Conservation (phyloP, 2,888 invertebrate genomes). For the Ischnura elegans region DNA sequence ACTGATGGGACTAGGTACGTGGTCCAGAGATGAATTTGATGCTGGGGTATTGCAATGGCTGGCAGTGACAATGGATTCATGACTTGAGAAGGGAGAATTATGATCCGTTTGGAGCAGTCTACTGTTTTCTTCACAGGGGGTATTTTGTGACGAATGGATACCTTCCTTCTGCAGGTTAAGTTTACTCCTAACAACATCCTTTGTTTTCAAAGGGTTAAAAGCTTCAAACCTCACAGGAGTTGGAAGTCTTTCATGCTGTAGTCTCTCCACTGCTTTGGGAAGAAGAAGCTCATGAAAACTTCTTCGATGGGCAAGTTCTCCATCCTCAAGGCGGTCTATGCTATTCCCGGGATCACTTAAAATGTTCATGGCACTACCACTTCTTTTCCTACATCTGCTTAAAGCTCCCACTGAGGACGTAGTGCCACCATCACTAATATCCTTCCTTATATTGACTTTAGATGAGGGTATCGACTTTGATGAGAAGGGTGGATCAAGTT, state of each 20-base stretch:
- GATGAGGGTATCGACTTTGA: constrained; percentile 21
- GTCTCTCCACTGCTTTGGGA: constrained; percentile 12
- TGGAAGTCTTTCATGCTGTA: neutral
- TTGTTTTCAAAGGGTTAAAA: neutral
- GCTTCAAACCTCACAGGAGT: constrained; percentile 16
- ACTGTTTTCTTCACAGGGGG: constrained; percentile 20
- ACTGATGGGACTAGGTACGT: neutral
- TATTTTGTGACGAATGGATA: neutral
- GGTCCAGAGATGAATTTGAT: neutral
- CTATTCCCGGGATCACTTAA: constrained; percentile 45
- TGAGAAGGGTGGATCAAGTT: neutral
- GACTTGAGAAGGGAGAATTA: constrained; percentile 1
- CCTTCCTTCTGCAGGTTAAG: neutral
- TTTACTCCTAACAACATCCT: neutral
- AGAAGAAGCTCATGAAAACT: constrained; percentile 53
- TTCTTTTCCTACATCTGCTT: constrained; percentile 8
- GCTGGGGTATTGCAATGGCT: neutral
- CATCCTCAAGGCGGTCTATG: neutral
- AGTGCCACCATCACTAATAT: neutral
- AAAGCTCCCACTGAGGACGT: constrained; percentile 4
- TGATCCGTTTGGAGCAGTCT: neutral
- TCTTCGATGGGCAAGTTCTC: constrained; percentile 24
- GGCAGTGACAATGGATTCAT: neutral
- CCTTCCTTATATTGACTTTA: constrained; percentile 6
- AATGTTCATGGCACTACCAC: constrained; percentile 53